These are phyloP conservation scores for Melanerpes formicivorus DNA, from an alignment of 2,113 vertebrate species.

Conservation along the genomic window DNA sequence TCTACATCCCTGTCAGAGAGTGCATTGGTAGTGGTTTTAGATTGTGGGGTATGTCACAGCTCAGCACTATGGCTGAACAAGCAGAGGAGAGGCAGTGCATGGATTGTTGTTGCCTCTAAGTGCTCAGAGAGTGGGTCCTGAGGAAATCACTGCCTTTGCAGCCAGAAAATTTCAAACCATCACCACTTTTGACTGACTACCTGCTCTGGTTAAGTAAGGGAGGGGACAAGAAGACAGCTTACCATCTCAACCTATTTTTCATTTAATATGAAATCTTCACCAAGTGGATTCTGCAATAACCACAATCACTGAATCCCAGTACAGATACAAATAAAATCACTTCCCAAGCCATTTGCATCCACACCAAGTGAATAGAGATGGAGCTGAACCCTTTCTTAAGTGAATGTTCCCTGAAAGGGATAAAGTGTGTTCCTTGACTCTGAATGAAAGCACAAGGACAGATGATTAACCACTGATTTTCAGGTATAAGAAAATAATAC, in stretches of 20 bases:
- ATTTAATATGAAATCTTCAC: background rate
- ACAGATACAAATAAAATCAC: constrained; percentile 6
- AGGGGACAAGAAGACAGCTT: background rate
- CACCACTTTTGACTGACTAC: background rate
- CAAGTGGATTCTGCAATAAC: background rate
- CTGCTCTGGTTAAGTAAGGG: background rate
- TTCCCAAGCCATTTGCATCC: background rate
- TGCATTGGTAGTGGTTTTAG: background rate
- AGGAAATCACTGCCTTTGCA: constrained; percentile 9
- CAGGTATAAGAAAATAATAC: background rate
- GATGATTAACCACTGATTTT: constrained; percentile 20
- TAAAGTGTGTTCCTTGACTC: background rate
- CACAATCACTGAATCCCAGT: background rate
- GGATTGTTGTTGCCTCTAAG: background rate
- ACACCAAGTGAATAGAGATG: background rate
- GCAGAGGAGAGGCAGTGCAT: background rate
- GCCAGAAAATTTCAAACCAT: constrained; percentile 1
- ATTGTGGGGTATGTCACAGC: background rate
- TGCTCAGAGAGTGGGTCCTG: background rate
- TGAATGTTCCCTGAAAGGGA: background rate
- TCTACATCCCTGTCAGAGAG: background rate
- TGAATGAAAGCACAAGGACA: background rate
- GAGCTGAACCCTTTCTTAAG: background rate
- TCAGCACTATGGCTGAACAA: background rate
- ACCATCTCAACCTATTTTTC: background rate